These are phyloP conservation scores for Gephyroberyx darwinii DNA, from an alignment of 2,797 vertebrate species.

Conservation along the genomic window DNA sequence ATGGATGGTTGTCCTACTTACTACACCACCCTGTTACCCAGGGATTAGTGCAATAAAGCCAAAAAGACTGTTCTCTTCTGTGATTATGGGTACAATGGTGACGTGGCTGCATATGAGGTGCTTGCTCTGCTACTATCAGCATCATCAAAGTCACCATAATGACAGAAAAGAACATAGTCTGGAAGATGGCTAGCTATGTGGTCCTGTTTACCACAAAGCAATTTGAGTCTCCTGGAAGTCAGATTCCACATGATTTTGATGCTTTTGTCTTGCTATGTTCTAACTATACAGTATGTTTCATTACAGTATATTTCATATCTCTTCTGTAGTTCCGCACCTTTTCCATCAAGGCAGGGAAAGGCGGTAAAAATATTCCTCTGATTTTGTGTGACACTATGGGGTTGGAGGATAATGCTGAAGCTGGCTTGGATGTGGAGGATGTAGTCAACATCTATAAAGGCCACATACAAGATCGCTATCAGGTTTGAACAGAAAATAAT, in stretches of 20 bases:
- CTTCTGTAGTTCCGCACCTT: slow-evolving; percentile 75
- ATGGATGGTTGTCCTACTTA: too few relatives aligned
- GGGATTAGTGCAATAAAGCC: too few relatives aligned
- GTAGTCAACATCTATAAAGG: slow-evolving; percentile 75
- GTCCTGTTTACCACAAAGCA: too few relatives aligned
- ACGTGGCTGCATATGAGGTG: too few relatives aligned
- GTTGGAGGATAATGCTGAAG: slow-evolving; percentile 67
- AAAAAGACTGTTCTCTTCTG: too few relatives aligned
- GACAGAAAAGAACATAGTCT: too few relatives aligned
- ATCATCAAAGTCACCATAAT: too few relatives aligned
- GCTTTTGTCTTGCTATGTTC: background rate
- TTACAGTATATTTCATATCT: background rate
- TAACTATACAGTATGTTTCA: background rate
- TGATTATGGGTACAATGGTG: too few relatives aligned
- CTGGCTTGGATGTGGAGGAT: slow-evolving; percentile 75
- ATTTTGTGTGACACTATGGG: slow-evolving; percentile 82
- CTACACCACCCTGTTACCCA: too few relatives aligned
- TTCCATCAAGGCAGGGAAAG: slow-evolving; percentile 60
- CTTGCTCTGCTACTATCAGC: too few relatives aligned
- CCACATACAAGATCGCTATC: slow-evolving; percentile 71
- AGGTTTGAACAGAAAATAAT: slow-evolving; percentile 41
- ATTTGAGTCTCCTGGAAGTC: background rate
- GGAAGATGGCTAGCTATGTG: too few relatives aligned
- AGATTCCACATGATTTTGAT: background rate
- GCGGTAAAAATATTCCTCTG: slow-evolving; percentile 64